Evolutionary conservation across 2,888 invertebrate genomes (phyloP), one percentile per base, ranked within the genome.

Genomic region (Athrips mouffetella): DNA sequence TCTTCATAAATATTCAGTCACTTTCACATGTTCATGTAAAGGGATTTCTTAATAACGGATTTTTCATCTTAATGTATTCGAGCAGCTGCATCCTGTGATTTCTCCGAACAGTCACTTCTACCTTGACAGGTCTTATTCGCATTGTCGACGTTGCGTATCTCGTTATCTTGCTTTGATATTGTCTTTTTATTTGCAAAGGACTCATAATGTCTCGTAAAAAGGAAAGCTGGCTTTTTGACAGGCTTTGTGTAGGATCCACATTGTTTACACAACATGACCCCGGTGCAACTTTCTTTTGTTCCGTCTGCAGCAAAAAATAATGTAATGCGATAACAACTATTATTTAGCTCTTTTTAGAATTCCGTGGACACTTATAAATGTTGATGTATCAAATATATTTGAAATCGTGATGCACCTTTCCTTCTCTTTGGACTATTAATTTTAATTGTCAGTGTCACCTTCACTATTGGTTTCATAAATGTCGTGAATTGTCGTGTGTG

Each of bases 1-100:
- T 44, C 66, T 73, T 78, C 74, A 80, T 81, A 78, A 82, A 84
- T 80, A 82, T 81, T 75, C 73, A 76, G 69, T 41, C 56, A 66
- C 84, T 84, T 83, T 85, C 80, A 67, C 78, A 62, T 63, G 57
- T 63, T 65, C 27, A 29, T 29, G 27, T n/a, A 46, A 55, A 53
- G 47, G 40, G 52, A 45, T 39, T 48, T 47, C 47, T 49, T 49
- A 31, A 44, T 51, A 51, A 40, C 7, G 23, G 35, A 39, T 41
- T 41, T 49, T 49, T 23, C 45, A 47, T 30, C 39, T 18, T 55
- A 53, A 63, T 52, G 58, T 60, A 62, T 35, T 42, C 33, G 13
- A 11, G 61, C 49, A 52, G 54, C 29, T 29, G 3, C n/a, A 30
- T 54, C 49, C 59, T 58, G 58, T 63, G 59, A 62, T 65, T 65